Evolutionary conservation across 1,140 invertebrate genomes (phyloP), one percentile per base, ranked within the genome.

Genomic region (Thaumetopoea pityocampa): DNA sequence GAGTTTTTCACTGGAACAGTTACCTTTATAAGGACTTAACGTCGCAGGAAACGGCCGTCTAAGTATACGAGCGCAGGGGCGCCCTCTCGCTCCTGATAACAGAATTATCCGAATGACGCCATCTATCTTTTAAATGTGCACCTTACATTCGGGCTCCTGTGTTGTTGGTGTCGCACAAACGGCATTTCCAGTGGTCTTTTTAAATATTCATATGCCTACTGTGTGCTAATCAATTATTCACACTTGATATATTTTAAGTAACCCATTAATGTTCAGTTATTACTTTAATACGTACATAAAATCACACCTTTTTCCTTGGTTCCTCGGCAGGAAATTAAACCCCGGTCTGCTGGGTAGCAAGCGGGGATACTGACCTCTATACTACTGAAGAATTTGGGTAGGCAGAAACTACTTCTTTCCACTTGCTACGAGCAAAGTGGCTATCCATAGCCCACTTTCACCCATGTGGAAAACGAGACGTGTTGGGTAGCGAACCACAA

Each of bases 91-190:
- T 53, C 73, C 77, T 85, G 84, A 86, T 86, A 86, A 86, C 73
- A 77, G 79, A 85, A 85, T 86, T 85, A 85, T 83, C 79, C 80
- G 76, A 86, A 85, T 79, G 73, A 70, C 72, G 64, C 72, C 79
- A 85, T 85, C 77, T 78, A 71, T 86, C 81, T 86, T 84, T 79
- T 85, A 85, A 85, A 85, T 85, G 81, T 84, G 76, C 76, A 85
- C 80, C 80, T 82, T 85, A 80, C 69, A 79, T 82, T 82, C 61
- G 67, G 67, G 57, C 58, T n/a, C 62, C 51, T 70, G 63, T 54
- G 59, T 66, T 64, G 51, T 53, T 47, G 37, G 47, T 55, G 62
- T 50, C 44, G 47, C 51, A 33, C 29, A 49, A 35, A 32, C 43
- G 45, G 23, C 51, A 47, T 29, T 41, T 44, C 28, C 33, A 22